Percentiles rank a stretch among this genome's conserved stretches.
Conservation (phyloP, 1,140 invertebrate genomes). For the Papilio polyxenes region DNA sequence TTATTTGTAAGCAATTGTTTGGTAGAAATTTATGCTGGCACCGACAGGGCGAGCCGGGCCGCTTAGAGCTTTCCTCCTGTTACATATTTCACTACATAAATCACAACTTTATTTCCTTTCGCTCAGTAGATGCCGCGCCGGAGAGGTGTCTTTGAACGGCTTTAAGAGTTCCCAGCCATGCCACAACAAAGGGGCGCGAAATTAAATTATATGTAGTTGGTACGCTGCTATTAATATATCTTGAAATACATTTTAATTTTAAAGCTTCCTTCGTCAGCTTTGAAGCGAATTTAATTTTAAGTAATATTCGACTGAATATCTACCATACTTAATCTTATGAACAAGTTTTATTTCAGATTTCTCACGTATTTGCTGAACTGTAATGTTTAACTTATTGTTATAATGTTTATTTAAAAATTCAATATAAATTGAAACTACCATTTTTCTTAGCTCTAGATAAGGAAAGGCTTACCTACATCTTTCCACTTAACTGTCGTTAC, state of each 20-base stretch:
- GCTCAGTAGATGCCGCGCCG: slow-evolving; percentile 57
- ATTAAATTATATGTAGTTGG: slow-evolving; percentile 74
- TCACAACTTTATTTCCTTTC: slow-evolving; percentile 79
- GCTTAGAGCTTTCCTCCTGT: slow-evolving; percentile 58
- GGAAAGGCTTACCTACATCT: background rate
- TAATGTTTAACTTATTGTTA: background rate
- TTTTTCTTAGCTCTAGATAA: background rate
- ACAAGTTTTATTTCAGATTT: background rate
- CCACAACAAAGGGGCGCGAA: slow-evolving; percentile 69
- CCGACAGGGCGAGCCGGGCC: slow-evolving; percentile 52
- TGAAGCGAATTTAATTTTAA: slow-evolving; percentile 31
- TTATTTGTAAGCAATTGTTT: slow-evolving; percentile 53
- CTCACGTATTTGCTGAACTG: background rate
- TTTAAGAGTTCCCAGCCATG: slow-evolving; percentile 65
- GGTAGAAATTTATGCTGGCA: slow-evolving; percentile 57
- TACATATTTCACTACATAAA: slow-evolving; percentile 78
- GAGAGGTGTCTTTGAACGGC: slow-evolving; percentile 73
- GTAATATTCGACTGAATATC: slow-evolving; percentile 19
- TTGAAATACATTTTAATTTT: slow-evolving; percentile 51
- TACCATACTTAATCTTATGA: background rate
- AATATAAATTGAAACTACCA: background rate
- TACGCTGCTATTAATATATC: slow-evolving; percentile 55
- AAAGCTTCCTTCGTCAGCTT: slow-evolving; percentile 24
- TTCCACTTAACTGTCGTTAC: background rate
- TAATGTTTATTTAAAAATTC: background rate